Conservation (phyloP, 2,888 invertebrate genomes). For the Pristionchus japonicus region DNA sequence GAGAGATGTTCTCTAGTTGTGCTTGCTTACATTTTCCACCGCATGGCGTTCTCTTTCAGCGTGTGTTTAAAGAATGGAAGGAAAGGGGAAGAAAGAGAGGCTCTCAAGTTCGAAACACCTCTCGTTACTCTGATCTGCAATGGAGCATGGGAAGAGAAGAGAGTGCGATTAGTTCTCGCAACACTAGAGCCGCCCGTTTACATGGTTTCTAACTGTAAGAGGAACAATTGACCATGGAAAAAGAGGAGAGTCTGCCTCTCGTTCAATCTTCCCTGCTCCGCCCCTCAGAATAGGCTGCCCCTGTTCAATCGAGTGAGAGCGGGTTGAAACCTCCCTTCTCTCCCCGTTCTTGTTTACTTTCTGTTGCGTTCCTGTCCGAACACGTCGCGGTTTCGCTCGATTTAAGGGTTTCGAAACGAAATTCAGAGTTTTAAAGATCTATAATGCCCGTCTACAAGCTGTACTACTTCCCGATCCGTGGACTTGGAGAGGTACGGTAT, state of each 20-base stretch:
- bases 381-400: background rate
- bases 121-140: background rate
- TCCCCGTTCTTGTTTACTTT: background rate
- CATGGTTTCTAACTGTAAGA: too few relatives aligned
- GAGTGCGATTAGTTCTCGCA: background rate
- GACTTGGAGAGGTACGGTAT: constrained; percentile 12
- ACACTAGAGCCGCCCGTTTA: background rate
- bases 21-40: background rate
- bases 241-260: too few relatives aligned
- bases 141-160: background rate
- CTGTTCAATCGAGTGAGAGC: background rate
- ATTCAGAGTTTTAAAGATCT: background rate
- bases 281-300: background rate
- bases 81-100: background rate
- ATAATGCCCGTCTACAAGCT: constrained; percentile 35
- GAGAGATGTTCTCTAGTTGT: background rate
- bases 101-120: background rate
- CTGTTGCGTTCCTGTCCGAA: background rate
- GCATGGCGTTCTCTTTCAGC: background rate
- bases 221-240: too few relatives aligned
- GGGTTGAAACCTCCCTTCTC: background rate
- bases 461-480: constrained; percentile 2
- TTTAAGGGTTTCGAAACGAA: background rate
- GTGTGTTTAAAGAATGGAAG: too few relatives aligned
- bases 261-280: too few relatives aligned